Conservation (phyloP, 2,113 vertebrate species). For the Pseudopodoces humilis region DNA sequence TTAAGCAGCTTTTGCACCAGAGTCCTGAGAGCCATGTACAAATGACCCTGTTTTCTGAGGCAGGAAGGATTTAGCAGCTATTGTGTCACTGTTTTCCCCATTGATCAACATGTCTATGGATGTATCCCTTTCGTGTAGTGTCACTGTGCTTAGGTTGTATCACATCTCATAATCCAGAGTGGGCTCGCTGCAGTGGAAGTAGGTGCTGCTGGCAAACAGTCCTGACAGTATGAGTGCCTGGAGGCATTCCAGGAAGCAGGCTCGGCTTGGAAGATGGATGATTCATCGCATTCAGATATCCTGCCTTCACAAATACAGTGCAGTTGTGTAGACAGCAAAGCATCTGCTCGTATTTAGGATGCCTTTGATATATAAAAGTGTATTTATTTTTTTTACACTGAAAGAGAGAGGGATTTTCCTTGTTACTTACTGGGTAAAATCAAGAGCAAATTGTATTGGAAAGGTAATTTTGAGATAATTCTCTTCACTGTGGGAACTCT, state of each 20-base stretch:
- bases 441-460: neutral
- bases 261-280: neutral
- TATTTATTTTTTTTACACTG: neutral
- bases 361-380: neutral
- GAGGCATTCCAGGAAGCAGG: neutral
- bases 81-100: neutral
- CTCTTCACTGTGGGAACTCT: neutral
- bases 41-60: neutral
- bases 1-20: neutral
- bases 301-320: neutral
- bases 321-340: neutral
- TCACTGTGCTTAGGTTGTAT: neutral
- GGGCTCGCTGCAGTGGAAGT: neutral
- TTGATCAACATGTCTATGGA: accelerated
- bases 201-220: neutral
- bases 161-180: neutral
- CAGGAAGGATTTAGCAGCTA: neutral
- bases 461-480: neutral
- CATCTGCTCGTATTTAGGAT: neutral
- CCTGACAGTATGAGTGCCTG: neutral
- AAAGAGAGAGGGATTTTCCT: neutral
- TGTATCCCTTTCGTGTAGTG: neutral
- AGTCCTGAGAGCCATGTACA: neutral
- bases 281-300: neutral
- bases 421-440: neutral